Evolutionary conservation across 2,113 vertebrate species (phyloP), one percentile per base, ranked within the genome.

Genomic region (Lanius collurio): DNA sequence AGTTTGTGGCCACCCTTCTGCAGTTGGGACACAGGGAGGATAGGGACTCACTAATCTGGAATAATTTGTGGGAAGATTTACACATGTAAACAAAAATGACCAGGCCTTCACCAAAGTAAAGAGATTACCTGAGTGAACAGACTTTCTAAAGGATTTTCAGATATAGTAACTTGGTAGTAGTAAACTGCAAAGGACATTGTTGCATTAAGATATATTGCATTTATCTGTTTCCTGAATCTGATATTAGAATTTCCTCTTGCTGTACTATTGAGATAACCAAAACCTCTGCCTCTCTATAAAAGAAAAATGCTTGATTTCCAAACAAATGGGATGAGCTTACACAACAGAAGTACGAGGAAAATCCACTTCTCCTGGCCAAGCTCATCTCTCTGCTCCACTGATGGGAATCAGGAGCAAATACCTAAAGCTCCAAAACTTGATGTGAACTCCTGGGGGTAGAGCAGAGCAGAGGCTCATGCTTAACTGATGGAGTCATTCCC

Each of bases 61-160:
- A 94, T 86, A 95, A 93, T 95, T 96, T 95, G 96, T 97, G 97
- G 94, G 93, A 96, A 91, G 96, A 98, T 97, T 97, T 83, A 56
- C 90, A 68, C 55, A 31, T 85, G 88, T 94, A 94, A 98, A 96
- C 93, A 97, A 95, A 98, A 97, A 62, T 26, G 22, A 62, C 60
- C 80, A 60, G 94, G 80, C 62, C n/a, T 19, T 75, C 44, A 74
- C 20, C 60, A 75, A 87, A 75, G 55, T 10, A 60, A 65, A 65
- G 55, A 68, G n/a, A 59, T 44, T 52, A 50, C 41, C 17, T 41
- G 44, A 88, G 46, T 4, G 9, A 55, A 73, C 0, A 62, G 55
- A 39, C 16, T 78, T 89, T 50, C 68, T 22, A 44, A 62, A 89
- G 74, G 26, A 71, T 93, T 90, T 96, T 95, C 52, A 37, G 33